These are phyloP conservation scores for Leistus spinibarbis DNA, from an alignment of 2,888 invertebrate species.

Conservation along the genomic window DNA sequence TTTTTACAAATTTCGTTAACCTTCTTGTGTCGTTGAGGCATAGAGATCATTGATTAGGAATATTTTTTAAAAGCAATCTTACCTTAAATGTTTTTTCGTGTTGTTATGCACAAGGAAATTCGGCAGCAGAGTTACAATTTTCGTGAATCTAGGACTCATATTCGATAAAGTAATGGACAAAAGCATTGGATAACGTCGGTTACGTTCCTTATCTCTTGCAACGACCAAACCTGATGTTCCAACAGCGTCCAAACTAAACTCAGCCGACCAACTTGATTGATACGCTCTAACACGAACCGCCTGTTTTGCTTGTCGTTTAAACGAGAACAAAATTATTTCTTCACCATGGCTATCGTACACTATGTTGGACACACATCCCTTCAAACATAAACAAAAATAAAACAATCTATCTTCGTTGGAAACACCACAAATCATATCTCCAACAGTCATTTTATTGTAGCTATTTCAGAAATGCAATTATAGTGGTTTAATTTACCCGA, in stretches of 20 bases:
- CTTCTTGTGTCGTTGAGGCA: too few species aligned
- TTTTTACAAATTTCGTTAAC: too few species aligned
- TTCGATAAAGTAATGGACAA: conserved; percentile 71
- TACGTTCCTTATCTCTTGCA: conserved; percentile 72
- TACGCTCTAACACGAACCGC: conserved; percentile 64
- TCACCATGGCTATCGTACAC: conserved; percentile 64
- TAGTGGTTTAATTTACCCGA: conserved; percentile 62
- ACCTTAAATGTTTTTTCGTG: conserved; percentile 62
- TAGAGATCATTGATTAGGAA: too few species aligned
- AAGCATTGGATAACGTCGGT: conserved; percentile 74
- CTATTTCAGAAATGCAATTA: background rate
- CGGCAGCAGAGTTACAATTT: conserved; percentile 78
- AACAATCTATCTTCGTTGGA: background rate
- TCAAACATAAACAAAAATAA: conserved; percentile 38
- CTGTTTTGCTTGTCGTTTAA: conserved; percentile 61
- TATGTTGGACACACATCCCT: conserved; percentile 69
- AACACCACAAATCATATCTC: background rate
- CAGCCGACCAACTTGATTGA: conserved; percentile 69
- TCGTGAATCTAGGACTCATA: conserved; percentile 75
- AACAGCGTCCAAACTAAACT: conserved; percentile 70
- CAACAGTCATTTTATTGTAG: background rate
- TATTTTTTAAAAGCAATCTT: too few species aligned
- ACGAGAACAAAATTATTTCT: conserved; percentile 74
- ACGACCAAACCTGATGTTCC: conserved; percentile 78
- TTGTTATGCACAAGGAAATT: conserved; percentile 80